These are phyloP conservation scores for Dynastes hyllus DNA, from an alignment of 2,888 invertebrate species.

Conservation along the genomic window DNA sequence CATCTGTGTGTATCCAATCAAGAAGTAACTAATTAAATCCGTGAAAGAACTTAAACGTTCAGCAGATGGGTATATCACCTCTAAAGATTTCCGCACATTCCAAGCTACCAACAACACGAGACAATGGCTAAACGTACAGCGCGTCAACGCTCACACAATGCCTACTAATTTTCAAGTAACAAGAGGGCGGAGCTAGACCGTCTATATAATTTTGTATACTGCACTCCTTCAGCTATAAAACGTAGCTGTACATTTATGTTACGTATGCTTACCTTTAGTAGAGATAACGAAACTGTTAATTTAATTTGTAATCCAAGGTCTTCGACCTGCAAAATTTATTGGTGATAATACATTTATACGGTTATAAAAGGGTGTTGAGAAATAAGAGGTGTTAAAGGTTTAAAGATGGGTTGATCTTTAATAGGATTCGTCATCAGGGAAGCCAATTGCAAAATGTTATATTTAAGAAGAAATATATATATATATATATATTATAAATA, in stretches of 20 bases:
- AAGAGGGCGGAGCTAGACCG: neutral
- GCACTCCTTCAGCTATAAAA: slow-evolving; percentile 11
- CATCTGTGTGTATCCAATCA: no score
- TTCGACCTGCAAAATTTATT: slow-evolving; percentile 22
- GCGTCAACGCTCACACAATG: slow-evolving; percentile 6
- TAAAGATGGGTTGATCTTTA: no score
- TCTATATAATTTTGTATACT: slow-evolving; percentile 24
- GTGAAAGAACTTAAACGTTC: no score
- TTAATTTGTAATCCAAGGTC: slow-evolving; percentile 14
- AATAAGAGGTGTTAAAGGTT: no score
- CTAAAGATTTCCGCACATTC: neutral
- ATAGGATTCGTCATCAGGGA: no score
- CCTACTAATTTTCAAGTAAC: slow-evolving; percentile 29
- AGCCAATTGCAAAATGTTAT: no score
- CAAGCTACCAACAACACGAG: neutral
- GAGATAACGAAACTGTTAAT: slow-evolving; percentile 29
- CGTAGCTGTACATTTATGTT: slow-evolving; percentile 34
- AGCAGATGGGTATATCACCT: neutral
- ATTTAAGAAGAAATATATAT: no score
- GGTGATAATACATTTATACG: neutral
- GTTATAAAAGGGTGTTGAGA: no score
- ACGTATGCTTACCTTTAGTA: neutral
- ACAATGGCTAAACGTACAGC: slow-evolving; percentile 3
- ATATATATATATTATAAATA: no score
- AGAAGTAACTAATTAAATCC: no score